Evolutionary conservation across 35 echinoderm and acorn worm species (phyloP), one percentile per base, ranked within the genome.

Genomic region (Ptychodera flava): DNA sequence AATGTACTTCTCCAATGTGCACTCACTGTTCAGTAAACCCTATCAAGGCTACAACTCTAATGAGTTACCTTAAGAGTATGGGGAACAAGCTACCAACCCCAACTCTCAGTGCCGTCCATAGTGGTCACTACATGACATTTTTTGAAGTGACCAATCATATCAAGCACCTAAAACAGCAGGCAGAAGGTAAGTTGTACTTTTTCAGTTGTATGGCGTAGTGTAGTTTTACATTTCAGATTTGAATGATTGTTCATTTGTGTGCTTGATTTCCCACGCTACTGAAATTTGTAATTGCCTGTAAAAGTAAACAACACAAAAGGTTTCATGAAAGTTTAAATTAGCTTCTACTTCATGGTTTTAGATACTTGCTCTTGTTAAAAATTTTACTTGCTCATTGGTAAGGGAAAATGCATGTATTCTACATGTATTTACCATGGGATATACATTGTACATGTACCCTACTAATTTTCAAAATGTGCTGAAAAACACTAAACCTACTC

Each of bases 11-110:
- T 64, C 45, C 45, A 64, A 64, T 64, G 45, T 64, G 45, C 45
- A 64, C 6, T 64, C 45, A 64, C 45, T 64, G 45, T 64, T 64
- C 45, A 6, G 6, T 64, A 22, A 64, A 64, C 6, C 45, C 45
- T 64, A 64, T 64, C 45, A 64, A 64, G 45, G 45, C 45, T 64
- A 64, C 45, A 64, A 64, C 45, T 64, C 45, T 64, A 64, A 64
- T 64, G 45, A 64, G 45, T 64, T 64, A 64, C 22, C 6, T 64
- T 12, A 22, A 64, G 45, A 64, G 45, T 64, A 64, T 64, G 45
- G 45, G 45, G 6, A 64, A 64, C 22, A 64, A 64, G 45, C 45
- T 64, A 64, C 45, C 45, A 64, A 64, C 45, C 6, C 45, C 45
- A 64, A 64, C 45, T 64, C 45, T 64, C 45, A 64, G 45, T 64